phyloP scores from a whole-genome alignment of 2,113 vertebrate genomes.

The Ceuthmochares aereus region DNA sequence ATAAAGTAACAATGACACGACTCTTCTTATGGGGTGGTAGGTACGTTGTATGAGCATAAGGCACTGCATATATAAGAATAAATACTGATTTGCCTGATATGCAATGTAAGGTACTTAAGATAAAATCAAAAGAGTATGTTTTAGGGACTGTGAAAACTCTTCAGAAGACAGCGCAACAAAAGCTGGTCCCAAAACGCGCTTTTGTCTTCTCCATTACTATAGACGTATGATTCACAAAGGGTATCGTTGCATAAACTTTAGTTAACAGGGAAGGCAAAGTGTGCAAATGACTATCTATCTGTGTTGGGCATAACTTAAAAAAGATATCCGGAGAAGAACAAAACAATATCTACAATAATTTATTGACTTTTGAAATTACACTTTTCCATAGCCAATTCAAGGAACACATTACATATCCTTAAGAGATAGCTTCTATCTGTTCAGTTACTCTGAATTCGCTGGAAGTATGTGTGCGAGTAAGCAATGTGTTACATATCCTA shows the following conservation, averaged over 20 bases:
- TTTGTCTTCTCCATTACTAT: neutral
- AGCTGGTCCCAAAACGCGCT: neutral
- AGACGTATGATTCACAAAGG: neutral
- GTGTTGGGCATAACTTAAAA: neutral
- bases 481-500: neutral
- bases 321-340: neutral
- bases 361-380: neutral
- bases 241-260: neutral
- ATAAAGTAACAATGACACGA: accelerated
- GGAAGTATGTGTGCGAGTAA: neutral
- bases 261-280: neutral
- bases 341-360: neutral
- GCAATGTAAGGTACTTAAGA: neutral
- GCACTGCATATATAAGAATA: neutral
- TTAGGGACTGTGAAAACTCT: neutral
- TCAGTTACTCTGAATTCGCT: neutral
- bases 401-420: neutral
- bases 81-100: neutral
- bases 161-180: neutral
- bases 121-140: neutral
- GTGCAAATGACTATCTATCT: neutral
- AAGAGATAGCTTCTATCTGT: neutral
- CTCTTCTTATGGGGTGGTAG: neutral
- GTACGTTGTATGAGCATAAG: neutral
- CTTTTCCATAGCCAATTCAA: neutral